phyloP scores from a whole-genome alignment of 2,797 vertebrate genomes.

The Tinamus major region DNA sequence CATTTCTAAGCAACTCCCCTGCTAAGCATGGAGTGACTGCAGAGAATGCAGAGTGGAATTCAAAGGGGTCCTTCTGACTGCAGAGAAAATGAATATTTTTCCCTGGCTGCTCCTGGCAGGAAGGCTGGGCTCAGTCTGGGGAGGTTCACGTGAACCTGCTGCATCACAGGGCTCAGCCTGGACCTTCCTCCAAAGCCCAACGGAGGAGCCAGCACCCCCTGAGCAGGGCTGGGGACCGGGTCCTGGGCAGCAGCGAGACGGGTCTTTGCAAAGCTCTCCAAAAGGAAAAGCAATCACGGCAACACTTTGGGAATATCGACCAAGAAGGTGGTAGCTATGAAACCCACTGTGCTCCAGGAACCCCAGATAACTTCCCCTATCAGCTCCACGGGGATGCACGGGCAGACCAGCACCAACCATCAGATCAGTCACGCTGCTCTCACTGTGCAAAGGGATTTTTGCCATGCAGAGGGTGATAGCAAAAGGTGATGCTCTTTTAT shows the following conservation, averaged over 20 bases:
- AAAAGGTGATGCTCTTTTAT: not conserved
- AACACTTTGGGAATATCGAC: not conserved
- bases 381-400: not conserved
- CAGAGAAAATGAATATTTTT: not conserved
- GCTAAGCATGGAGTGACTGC: too few relatives aligned
- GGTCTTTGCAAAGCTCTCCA: not conserved
- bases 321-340: not conserved
- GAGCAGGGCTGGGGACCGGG: too few relatives aligned
- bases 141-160: rapidly evolving
- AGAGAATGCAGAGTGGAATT: not conserved
- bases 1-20: not conserved
- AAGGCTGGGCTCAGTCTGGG: not conserved
- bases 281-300: not conserved
- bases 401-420: not conserved
- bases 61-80: not conserved
- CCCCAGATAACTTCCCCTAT: not conserved
- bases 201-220: not conserved
- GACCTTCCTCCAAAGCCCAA: not conserved
- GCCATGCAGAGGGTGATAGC: not conserved
- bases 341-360: not conserved
- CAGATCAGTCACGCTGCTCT: not conserved
- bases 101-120: not conserved
- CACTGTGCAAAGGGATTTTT: not conserved
- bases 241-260: not conserved
- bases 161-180: not conserved